These are phyloP conservation scores for Fringilla coelebs DNA, from an alignment of 2,797 vertebrate species.

Conservation along the genomic window DNA sequence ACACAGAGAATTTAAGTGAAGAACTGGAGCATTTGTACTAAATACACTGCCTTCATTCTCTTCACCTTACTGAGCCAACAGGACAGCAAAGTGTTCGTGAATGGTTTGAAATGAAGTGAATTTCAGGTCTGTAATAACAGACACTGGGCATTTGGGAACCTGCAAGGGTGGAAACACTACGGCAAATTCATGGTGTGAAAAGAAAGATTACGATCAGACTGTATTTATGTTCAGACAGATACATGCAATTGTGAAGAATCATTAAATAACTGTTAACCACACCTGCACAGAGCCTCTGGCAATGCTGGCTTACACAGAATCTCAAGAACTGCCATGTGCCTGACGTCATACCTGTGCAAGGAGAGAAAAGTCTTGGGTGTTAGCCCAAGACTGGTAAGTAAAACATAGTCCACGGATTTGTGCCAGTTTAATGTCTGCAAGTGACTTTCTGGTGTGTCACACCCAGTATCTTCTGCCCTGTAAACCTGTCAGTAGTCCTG, in stretches of 20 bases:
- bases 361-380: conserved; percentile 26
- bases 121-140: background rate
- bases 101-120: background rate
- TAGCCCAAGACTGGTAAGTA: conserved; percentile 42
- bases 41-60: background rate
- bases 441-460: conserved; percentile 40
- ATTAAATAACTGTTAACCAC: conserved; percentile 72
- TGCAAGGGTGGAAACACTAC: conserved; percentile 25
- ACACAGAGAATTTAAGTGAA: conserved; percentile 3
- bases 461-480: conserved; percentile 4
- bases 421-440: conserved; percentile 28
- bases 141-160: background rate
- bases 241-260: conserved; percentile 69
- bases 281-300: conserved; percentile 58
- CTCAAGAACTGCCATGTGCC: conserved; percentile 45
- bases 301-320: conserved; percentile 41
- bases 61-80: background rate
- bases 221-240: conserved; percentile 62
- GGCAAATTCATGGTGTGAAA: conserved; percentile 57
- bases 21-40: background rate
- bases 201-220: conserved; percentile 29
- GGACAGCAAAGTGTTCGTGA: background rate
- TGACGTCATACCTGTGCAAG: conserved; percentile 51
- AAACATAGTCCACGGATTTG: conserved; percentile 7
- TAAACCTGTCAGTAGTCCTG: conserved; percentile 24